Evolutionary conservation across 2,113 vertebrate genomes (phyloP).

Genomic region (Excalfactoria chinensis): DNA sequence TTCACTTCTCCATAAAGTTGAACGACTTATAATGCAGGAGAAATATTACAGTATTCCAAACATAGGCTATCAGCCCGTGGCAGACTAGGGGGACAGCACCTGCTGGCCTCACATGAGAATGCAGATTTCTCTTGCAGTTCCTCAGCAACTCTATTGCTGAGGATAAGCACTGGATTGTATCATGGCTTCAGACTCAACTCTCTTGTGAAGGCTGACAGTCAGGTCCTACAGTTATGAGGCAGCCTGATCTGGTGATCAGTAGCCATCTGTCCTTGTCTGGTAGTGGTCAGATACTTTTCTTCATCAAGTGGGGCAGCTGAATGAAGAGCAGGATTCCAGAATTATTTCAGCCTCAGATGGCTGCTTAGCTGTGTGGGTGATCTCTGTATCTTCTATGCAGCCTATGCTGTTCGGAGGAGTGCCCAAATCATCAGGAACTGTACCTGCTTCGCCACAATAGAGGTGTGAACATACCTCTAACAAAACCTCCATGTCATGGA

Average conservation of each 20-base stretch:
- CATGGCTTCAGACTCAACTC: neutral
- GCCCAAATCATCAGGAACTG: neutral
- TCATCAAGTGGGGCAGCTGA: neutral
- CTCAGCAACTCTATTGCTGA: neutral
- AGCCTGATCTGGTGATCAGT: neutral
- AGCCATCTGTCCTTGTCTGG: neutral
- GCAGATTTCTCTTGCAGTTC: neutral
- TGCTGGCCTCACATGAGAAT: accelerated
- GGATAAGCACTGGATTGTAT: neutral
- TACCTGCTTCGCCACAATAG: neutral
- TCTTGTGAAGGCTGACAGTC: neutral
- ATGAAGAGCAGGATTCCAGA: accelerated
- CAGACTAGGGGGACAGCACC: accelerated
- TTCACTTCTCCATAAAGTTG: neutral
- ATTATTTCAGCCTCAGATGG: neutral
- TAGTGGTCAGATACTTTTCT: neutral
- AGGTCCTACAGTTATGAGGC: neutral
- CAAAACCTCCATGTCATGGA: neutral
- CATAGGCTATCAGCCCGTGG: neutral
- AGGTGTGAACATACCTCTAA: neutral
- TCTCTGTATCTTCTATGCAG: neutral
- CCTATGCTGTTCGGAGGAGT: neutral
- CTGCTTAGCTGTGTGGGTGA: neutral
- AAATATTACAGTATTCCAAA: neutral
- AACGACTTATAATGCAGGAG: accelerated